Evolutionary conservation across 2,888 invertebrate species (phyloP).

Genomic region (Rugalucina vietnamica): DNA sequence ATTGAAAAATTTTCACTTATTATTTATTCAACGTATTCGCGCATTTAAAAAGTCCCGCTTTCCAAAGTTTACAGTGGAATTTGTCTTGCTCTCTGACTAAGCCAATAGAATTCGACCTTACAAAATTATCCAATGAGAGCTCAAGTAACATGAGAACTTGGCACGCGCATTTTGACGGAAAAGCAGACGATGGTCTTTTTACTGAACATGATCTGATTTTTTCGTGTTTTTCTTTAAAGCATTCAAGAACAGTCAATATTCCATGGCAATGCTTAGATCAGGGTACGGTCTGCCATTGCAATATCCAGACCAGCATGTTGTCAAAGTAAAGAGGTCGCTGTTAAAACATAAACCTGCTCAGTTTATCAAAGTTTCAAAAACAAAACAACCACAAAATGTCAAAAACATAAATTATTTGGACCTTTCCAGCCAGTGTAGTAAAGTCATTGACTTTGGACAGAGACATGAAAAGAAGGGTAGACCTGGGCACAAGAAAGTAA

Average conservation of each 20-base stretch:
- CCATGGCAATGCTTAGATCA: neutral
- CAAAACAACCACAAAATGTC: neutral
- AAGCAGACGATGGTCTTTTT: conserved; percentile 13
- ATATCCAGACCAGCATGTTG: neutral
- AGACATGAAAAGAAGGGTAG: neutral
- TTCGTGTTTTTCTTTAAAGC: neutral
- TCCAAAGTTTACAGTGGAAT: neutral
- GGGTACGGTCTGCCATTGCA: neutral
- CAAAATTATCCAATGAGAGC: neutral
- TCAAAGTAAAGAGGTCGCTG: neutral
- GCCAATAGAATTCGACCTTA: neutral
- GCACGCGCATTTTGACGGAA: conserved; percentile 1
- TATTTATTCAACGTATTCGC: neutral
- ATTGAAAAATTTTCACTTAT: neutral
- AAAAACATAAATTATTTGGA: neutral
- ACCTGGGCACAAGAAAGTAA: neutral
- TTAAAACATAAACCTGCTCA: neutral
- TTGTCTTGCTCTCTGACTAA: neutral
- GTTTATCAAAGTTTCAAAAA: neutral
- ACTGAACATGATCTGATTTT: neutral
- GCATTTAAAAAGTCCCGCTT: neutral
- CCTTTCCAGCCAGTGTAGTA: neutral
- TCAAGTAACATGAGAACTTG: neutral
- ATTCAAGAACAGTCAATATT: neutral
- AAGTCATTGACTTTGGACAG: neutral